Conservation (phyloP, 2,797 vertebrate genomes). For the Vultur gryphus region DNA sequence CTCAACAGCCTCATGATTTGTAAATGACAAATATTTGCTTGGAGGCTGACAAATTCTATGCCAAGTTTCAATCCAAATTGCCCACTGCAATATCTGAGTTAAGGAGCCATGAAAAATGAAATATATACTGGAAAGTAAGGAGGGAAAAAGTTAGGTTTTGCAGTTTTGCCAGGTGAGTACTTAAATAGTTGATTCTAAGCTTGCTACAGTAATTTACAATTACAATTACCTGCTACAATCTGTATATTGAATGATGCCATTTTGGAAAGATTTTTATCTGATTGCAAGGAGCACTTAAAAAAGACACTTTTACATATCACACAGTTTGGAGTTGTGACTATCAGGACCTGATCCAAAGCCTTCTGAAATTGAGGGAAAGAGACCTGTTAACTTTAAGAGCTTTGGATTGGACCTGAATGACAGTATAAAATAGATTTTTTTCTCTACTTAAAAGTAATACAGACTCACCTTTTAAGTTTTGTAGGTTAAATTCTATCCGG, state of each 20-base stretch:
- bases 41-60: conserved; percentile 32
- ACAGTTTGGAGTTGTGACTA: conserved; percentile 22
- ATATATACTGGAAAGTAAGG: conserved; percentile 2
- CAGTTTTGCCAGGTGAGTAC: conserved; percentile 12
- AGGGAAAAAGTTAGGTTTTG: neutral
- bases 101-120: conserved; percentile 37
- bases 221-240: conserved; percentile 54
- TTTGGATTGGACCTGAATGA: neutral
- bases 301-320: conserved; percentile 37
- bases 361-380: neutral
- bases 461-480: conserved; percentile 41
- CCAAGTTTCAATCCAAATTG: conserved; percentile 62
- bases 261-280: conserved; percentile 56
- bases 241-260: conserved; percentile 62
- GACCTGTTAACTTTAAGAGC: conserved; percentile 18
- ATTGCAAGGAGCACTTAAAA: conserved; percentile 64
- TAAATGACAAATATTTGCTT: conserved; percentile 71
- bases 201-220: conserved; percentile 63
- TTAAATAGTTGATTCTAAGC: conserved; percentile 34
- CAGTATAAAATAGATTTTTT: conserved; percentile 18
- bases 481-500: conserved; percentile 41
- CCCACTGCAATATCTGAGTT: conserved; percentile 35
- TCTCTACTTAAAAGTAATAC: neutral
- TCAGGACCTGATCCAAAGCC: conserved; percentile 32
- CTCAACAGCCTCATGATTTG: conserved; percentile 47